phyloP scores from a whole-genome alignment of 2,113 vertebrate species.

The Panthera uncia region DNA sequence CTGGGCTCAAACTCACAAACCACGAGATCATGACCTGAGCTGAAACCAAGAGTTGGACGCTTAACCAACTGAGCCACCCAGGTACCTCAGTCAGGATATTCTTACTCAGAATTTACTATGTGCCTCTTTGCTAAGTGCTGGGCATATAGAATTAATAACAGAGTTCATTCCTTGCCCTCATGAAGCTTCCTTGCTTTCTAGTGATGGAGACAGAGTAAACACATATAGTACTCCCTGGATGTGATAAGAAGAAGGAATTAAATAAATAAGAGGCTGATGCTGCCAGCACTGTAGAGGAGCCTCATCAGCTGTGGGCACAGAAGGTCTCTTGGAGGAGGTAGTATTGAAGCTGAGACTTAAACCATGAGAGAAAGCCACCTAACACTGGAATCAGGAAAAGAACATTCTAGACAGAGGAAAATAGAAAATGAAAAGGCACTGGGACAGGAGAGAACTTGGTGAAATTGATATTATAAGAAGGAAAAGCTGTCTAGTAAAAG shows the following conservation, averaged over 20 bases:
- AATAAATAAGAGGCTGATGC: neutral
- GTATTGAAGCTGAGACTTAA: neutral
- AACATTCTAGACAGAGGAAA: neutral
- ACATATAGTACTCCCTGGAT: neutral
- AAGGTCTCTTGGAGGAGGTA: neutral
- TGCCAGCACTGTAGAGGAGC: rapidly evolving
- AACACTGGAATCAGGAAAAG: neutral
- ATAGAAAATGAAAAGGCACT: neutral
- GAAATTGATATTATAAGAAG: neutral
- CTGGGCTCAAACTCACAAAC: no score
- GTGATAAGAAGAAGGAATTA: no score
- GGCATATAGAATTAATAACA: neutral
- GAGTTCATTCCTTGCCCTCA: neutral
- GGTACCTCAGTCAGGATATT: neutral
- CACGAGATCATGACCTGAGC: no score
- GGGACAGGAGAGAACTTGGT: neutral
- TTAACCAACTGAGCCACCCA: no score
- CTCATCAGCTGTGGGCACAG: neutral
- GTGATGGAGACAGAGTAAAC: neutral
- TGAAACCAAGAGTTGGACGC: no score
- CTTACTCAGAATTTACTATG: neutral
- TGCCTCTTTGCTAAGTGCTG: neutral
- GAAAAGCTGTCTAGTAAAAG: neutral
- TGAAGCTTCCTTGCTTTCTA: neutral
- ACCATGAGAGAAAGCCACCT: neutral